Evolutionary conservation across 2,888 invertebrate genomes (phyloP), one percentile per base, ranked within the genome.

Genomic region (Blastobasis lacticolella): DNA sequence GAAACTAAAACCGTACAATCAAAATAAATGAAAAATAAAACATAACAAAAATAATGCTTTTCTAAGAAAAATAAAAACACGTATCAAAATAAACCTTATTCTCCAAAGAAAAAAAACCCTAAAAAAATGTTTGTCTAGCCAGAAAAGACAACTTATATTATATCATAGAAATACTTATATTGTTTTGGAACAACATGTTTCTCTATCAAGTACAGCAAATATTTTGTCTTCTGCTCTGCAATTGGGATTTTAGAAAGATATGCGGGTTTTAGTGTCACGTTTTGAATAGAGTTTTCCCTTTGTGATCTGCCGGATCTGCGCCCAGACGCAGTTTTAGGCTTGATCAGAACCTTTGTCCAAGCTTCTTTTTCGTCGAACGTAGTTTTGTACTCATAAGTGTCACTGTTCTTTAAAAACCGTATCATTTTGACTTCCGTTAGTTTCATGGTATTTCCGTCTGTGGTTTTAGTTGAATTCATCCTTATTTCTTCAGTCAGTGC

Each of bases 321-420:
- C 42, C 42, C 42, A 42, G 42, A 42, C 7, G 9, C 42, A 42
- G 42, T 5, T 42, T 6, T 4, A 42, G 7, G 47, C 51, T 56
- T 57, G 51, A 52, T 54, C 48, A 6, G 55, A 53, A 46, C 49
- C 7, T 42, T 42, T 6, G 42, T 42, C 42, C 42, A 42, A 5
- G 4, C 7, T 7, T 42, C 42, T 42, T 42, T 4, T 6, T 42
- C 42, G 40, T 40, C 40, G 7, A 5, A 42, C 42, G 8, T 5
- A 42, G 42, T 56, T 56, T 53, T 54, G 51, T 57, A 57, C 49
- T 49, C 38, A 50, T 59, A 57, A 48, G 51, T 55, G 41, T 56
- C 57, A 45, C 47, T 53, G 54, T 54, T 50, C 54, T 58, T 59
- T 48, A 47, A 45, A 42, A 60, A 57, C 49, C 57, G 55, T 36